Evolutionary conservation across 2,888 invertebrate species (phyloP).

Genomic region (Idaea aversata): DNA sequence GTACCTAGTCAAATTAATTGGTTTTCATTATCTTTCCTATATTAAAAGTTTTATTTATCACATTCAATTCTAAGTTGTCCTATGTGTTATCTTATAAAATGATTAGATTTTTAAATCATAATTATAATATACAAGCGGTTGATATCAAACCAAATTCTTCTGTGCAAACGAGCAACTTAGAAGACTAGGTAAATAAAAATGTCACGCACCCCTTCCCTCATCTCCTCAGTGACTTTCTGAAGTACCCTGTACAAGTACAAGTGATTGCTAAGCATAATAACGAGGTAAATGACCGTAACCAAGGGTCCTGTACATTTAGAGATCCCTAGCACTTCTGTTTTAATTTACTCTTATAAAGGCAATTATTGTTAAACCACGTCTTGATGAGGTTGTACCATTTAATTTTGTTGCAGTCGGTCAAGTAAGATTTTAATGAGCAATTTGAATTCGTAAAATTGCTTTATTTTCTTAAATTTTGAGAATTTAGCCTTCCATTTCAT

Average conservation of each 20-base stretch:
- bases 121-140: too few species aligned
- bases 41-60: too few species aligned
- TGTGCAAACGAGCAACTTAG: background rate
- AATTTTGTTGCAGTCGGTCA: background rate
- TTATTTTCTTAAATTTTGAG: background rate
- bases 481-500: background rate
- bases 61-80: too few species aligned
- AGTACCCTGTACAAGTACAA: slow-evolving; percentile 23
- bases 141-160: too few species aligned
- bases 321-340: slow-evolving; percentile 17
- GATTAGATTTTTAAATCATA: too few species aligned
- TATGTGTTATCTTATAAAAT: too few species aligned
- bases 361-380: slow-evolving; percentile 40
- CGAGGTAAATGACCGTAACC: slow-evolving; percentile 67
- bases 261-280: slow-evolving; percentile 62
- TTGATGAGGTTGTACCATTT: slow-evolving; percentile 1
- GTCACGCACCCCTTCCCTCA: slow-evolving; percentile 29
- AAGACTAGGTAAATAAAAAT: slow-evolving; percentile 3
- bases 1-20: too few species aligned
- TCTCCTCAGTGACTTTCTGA: slow-evolving; percentile 13
- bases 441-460: background rate
- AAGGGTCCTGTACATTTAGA: slow-evolving; percentile 39
- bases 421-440: background rate
- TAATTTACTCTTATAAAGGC: slow-evolving; percentile 8
- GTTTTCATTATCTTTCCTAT: too few species aligned